Evolutionary conservation across 1,140 invertebrate species (phyloP).

Genomic region (Hypothenemus hampei): DNA sequence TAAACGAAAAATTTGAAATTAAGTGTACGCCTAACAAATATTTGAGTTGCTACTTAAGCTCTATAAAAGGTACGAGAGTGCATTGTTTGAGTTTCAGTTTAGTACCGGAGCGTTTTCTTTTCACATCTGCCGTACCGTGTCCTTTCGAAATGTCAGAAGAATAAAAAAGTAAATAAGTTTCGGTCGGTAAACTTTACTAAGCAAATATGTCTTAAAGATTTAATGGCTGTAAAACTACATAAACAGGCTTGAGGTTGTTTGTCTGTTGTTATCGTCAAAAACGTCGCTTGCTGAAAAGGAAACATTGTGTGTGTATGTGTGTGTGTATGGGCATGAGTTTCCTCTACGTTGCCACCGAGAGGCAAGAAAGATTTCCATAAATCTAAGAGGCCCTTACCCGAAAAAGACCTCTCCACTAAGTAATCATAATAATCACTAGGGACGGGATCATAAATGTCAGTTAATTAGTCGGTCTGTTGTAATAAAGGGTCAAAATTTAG

Average conservation of each 20-base stretch:
- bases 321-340: no score
- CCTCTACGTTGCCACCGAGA: background rate
- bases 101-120: constrained; percentile 11
- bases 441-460: constrained; percentile 5
- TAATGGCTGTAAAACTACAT: constrained; percentile 15
- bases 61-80: constrained; percentile 14
- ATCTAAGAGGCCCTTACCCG: background rate
- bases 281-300: background rate
- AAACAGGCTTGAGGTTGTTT: constrained; percentile 7
- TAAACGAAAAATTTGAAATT: no score
- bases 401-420: background rate
- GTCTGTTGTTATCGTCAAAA: background rate
- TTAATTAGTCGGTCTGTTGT: constrained; percentile 5
- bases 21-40: constrained; percentile 1
- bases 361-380: no score
- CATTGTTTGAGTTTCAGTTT: constrained; percentile 16
- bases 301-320: no score
- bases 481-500: constrained; percentile 12
- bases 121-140: constrained; percentile 11
- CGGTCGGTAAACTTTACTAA: constrained; percentile 12
- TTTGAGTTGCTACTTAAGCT: constrained; percentile 17
- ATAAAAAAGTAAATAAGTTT: constrained; percentile 16
- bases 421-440: constrained; percentile 9
- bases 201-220: constrained; percentile 18
- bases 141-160: constrained; percentile 12